Conservation (phyloP, 1,140 invertebrate genomes). For the Eriocheir sinensis region DNA sequence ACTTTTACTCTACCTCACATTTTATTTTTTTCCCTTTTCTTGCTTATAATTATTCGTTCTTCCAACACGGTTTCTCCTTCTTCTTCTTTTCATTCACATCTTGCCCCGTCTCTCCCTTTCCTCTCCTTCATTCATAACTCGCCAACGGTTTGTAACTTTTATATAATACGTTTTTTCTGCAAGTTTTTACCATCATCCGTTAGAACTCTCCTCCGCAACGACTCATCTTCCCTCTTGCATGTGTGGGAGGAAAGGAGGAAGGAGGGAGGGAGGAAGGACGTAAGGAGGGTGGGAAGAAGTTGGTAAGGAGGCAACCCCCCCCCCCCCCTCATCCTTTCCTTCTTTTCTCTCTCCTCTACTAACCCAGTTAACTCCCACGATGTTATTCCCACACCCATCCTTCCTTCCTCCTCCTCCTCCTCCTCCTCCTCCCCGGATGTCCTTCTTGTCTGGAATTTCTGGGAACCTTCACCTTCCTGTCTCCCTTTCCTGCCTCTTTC, state of each 20-base stretch:
- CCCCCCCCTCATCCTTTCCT: too few species aligned
- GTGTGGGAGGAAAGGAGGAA: background rate
- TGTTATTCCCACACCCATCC: background rate
- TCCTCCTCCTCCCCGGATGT: constrained; percentile 11
- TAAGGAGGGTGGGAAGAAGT: background rate
- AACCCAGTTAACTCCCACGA: background rate
- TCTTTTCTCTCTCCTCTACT: constrained; percentile 23
- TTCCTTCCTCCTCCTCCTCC: background rate
- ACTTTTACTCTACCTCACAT: too few species aligned
- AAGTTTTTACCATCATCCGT: background rate
- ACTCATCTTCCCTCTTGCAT: background rate
- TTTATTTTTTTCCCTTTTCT: too few species aligned
- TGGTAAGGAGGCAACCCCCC: background rate
- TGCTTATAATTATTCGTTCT: too few species aligned
- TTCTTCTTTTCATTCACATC: too few species aligned
- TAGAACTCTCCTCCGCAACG: constrained; percentile 10
- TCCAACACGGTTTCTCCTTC: too few species aligned
- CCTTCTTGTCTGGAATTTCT: background rate
- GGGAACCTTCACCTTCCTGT: constrained; percentile 26
- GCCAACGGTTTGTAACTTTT: background rate
- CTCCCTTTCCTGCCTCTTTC: constrained; percentile 30
- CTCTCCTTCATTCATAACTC: background rate
- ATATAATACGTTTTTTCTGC: too few species aligned
- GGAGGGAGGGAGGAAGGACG: background rate
- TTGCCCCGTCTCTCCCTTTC: background rate